These are phyloP conservation scores for Brienomyrus longianalis DNA, from an alignment of 2,113 vertebrate species.

Conservation along the genomic window DNA sequence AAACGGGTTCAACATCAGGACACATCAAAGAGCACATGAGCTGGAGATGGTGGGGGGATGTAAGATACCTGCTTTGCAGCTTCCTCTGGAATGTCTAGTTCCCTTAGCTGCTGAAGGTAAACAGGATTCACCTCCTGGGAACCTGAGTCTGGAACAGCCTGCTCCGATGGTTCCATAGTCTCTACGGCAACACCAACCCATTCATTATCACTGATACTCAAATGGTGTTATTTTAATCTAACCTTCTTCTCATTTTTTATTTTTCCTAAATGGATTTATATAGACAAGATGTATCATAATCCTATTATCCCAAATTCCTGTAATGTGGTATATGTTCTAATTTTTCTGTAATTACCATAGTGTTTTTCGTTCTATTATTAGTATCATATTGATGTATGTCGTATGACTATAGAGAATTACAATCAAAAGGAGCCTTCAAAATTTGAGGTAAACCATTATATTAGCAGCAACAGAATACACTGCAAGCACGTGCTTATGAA, in stretches of 20 bases:
- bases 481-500: not conserved
- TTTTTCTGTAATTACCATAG: not conserved
- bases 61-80: conserved; percentile 64
- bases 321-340: not conserved
- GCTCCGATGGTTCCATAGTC: conserved; percentile 59
- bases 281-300: not conserved
- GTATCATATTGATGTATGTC: not conserved
- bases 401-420: not conserved
- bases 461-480: not conserved
- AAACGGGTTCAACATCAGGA: not conserved
- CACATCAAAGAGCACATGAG: not conserved
- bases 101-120: conserved; percentile 65
- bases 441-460: not conserved
- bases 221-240: not conserved
- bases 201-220: not conserved
- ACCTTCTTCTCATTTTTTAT: not conserved
- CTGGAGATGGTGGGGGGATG: too few species aligned
- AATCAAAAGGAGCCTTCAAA: not conserved
- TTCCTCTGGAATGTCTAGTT: conserved; percentile 71
- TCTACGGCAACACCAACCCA: conserved; percentile 14
- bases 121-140: conserved; percentile 61
- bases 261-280: not conserved
- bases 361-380: not conserved
- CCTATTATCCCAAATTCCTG: not conserved
- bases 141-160: conserved; percentile 43